phyloP scores from a whole-genome alignment of 2,888 invertebrate genomes.

The Lepidonotus clava region DNA sequence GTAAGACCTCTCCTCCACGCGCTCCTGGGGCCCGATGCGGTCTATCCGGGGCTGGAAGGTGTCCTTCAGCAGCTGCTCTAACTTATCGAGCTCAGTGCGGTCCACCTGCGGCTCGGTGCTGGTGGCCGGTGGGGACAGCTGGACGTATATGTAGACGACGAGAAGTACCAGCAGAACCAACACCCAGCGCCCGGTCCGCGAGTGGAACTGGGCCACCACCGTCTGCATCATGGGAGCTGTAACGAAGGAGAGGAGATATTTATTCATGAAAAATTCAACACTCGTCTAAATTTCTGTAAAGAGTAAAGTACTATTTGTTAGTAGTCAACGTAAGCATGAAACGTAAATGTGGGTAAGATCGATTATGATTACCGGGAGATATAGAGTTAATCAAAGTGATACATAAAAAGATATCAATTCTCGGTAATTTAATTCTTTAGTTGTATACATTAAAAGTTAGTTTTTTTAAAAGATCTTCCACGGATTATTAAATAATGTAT shows the following conservation, averaged over 20 bases:
- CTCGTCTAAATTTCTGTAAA: no score
- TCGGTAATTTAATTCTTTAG: no score
- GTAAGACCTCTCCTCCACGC: no score
- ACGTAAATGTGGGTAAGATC: no score
- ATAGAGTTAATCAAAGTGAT: no score
- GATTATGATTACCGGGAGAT: no score
- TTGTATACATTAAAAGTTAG: no score
- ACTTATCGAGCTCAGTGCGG: background rate
- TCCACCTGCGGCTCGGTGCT: background rate
- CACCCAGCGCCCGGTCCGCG: slow-evolving; percentile 14
- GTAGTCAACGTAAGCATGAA: no score
- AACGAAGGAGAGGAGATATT: background rate
- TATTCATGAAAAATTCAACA: background rate
- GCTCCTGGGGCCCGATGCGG: background rate
- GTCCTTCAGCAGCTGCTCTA: slow-evolving; percentile 6
- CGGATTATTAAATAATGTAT: no score
- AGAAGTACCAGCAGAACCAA: background rate
- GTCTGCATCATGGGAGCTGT: background rate
- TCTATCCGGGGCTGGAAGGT: slow-evolving; percentile 3
- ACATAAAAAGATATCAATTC: no score
- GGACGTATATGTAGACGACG: background rate
- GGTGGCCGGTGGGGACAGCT: background rate
- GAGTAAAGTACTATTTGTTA: no score
- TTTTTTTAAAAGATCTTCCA: no score
- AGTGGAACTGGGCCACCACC: background rate